A percentile compares a stretch with the other conserved stretches of the same genome.
These are phyloP conservation scores for Saccopteryx bilineata DNA, from an alignment of 2,113 vertebrate genomes.

Conservation along the genomic window DNA sequence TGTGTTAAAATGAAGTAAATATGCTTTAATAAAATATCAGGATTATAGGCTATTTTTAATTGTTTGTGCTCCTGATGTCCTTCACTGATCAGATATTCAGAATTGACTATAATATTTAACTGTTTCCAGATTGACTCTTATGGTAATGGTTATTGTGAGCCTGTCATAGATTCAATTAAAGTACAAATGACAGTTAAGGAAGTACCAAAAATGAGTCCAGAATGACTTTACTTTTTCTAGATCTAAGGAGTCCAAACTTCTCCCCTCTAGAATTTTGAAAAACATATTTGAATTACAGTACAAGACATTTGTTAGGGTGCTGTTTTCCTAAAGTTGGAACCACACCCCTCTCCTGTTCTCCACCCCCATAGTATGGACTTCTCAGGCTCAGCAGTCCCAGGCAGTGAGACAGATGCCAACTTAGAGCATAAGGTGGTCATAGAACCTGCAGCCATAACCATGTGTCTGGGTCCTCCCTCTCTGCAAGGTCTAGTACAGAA, in stretches of 20 bases:
- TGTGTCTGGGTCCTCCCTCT: background rate
- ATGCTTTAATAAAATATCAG: background rate
- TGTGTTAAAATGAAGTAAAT: background rate
- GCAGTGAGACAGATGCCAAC: background rate
- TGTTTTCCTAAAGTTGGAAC: background rate
- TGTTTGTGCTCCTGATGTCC: background rate
- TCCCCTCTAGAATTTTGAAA: background rate
- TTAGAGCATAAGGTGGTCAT: background rate
- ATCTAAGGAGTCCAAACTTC: background rate
- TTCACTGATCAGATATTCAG: background rate
- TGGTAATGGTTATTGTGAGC: background rate
- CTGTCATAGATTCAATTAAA: background rate
- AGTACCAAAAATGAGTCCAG: background rate
- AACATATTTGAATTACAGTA: background rate
- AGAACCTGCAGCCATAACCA: fast-evolving
- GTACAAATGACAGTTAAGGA: background rate
- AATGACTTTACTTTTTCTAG: background rate
- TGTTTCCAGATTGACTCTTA: background rate
- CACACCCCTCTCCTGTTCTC: background rate
- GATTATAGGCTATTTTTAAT: background rate
- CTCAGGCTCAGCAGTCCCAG: background rate
- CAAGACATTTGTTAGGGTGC: background rate
- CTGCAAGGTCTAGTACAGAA: background rate
- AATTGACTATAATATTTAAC: background rate
- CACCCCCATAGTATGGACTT: fast-evolving